Base-by-base conservation (phyloP, 2,113 vertebrate species). In the Larimichthys polyactis region DNA sequence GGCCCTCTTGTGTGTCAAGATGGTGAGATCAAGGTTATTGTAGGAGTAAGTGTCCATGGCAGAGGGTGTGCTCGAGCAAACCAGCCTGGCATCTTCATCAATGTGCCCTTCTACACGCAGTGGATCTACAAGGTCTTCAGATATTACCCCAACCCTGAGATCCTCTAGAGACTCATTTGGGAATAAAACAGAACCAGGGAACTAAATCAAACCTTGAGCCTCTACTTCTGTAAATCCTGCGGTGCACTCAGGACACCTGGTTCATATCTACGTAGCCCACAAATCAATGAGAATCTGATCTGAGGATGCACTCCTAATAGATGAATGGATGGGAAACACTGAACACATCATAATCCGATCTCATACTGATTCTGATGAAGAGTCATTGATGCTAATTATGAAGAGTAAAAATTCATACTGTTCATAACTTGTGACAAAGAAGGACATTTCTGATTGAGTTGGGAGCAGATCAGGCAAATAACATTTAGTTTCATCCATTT, bases 121-220 rank as follows among this genome's bases (percentile, higher is more conserved):
- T 99, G 98, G 98, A 98, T 99, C 94, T 96, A 98, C 91, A 99
- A 99, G 93, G 97, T 99, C 74, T 95, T 93, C 91, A 93, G 49
- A 81, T 79, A 94, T 44, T 95, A 95, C 86, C 94, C 92, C 8
- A 85, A 91, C 80, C 91, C 87, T 2, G 83, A 93, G 57, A 76
- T 46, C 14, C 72, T 91, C 81, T 91, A 94, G 60, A 79, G 68
- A 63, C 71, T 17, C 15, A 44, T 15, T 67, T 27, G 20, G 64
- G 69, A 78, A 51, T 32, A 29, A 78, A 79, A 58, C 20, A 71
- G 29, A 64, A 71, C 32, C 27, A 36, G 49, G 24, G 63, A 51
- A 79, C 75, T 78, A 74, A 71, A 70, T 78, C 27, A 22, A 74
- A 78, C 52, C 59, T 11, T 51, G 29, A 59, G 16, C 59, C 22